Evolutionary conservation across 2,888 invertebrate genomes (phyloP).

Genomic region (Ichneumon xanthorius): DNA sequence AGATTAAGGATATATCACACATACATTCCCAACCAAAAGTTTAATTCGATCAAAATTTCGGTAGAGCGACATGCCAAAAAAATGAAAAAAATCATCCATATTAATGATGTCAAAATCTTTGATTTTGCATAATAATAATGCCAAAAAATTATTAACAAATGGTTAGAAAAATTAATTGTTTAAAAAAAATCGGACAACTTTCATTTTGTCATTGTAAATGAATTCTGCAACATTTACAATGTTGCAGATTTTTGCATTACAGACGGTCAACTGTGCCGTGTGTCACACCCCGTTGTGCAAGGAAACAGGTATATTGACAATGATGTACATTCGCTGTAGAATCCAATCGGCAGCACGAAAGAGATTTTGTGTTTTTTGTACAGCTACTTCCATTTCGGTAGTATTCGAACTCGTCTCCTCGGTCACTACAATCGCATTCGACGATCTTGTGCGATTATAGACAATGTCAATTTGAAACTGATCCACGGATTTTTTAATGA

Average conservation of each 20-base stretch:
- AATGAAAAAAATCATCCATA: no score
- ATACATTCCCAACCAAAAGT: no score
- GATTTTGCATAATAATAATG: no score
- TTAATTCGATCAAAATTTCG: no score
- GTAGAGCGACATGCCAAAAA: no score
- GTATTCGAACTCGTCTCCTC: slow-evolving; percentile 1
- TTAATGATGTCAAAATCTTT: no score
- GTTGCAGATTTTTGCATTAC: slow-evolving; percentile 80
- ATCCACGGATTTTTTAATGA: not conserved
- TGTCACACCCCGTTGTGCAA: slow-evolving; percentile 89
- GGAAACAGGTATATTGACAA: slow-evolving; percentile 86
- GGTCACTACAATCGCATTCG: slow-evolving; percentile 9
- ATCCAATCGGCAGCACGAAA: slow-evolving; percentile 19
- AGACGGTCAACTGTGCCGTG: slow-evolving; percentile 80
- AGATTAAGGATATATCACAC: no score
- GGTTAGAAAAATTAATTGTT: no score
- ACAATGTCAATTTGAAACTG: slow-evolving; percentile 13
- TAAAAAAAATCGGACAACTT: no score
- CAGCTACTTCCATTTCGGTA: not conserved
- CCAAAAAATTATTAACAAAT: no score
- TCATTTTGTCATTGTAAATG: no score
- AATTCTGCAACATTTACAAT: slow-evolving; percentile 43
- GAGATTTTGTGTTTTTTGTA: not conserved
- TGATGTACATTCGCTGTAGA: slow-evolving; percentile 8
- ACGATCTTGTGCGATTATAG: slow-evolving; percentile 26